Evolutionary conservation across 2,113 vertebrate genomes (phyloP).

Genomic region (Scomber japonicus): DNA sequence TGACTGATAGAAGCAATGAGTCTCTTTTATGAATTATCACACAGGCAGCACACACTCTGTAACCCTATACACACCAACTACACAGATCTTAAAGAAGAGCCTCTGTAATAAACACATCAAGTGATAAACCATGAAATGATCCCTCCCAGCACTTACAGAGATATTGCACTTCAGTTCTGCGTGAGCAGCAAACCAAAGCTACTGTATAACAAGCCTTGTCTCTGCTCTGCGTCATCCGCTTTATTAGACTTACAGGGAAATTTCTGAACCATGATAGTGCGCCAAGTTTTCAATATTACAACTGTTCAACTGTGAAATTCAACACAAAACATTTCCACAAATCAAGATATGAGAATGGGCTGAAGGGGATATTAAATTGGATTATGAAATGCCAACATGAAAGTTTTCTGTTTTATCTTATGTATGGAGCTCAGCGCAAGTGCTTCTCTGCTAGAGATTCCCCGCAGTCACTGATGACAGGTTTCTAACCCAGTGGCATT

Average conservation of each 20-base stretch:
- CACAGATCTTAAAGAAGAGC: not conserved
- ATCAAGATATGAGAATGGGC: not conserved
- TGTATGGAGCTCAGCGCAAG: not conserved
- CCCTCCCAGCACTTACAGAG: not conserved
- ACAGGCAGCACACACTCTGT: not conserved
- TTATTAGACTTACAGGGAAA: constrained; percentile 5
- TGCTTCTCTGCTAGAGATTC: not conserved
- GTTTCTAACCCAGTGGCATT: constrained; percentile 18
- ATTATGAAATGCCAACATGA: constrained; percentile 33
- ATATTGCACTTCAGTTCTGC: constrained; percentile 4
- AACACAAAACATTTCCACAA: constrained; percentile 24
- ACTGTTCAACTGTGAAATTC: constrained; percentile 21
- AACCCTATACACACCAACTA: not conserved
- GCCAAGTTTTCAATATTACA: constrained; percentile 3
- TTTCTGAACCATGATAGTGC: not conserved
- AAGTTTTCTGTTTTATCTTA: constrained; percentile 10
- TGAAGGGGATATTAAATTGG: constrained; percentile 2
- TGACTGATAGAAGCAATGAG: constrained; percentile 4
- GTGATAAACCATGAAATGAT: constrained; percentile 8
- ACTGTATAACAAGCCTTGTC: too few relatives aligned
- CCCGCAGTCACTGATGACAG: not conserved
- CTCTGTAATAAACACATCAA: constrained; percentile 4
- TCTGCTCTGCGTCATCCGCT: not conserved
- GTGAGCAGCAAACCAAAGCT: not conserved
- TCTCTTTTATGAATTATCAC: not conserved